phyloP scores from a whole-genome alignment of 1,140 invertebrate species.

The Hycleus cichorii region DNA sequence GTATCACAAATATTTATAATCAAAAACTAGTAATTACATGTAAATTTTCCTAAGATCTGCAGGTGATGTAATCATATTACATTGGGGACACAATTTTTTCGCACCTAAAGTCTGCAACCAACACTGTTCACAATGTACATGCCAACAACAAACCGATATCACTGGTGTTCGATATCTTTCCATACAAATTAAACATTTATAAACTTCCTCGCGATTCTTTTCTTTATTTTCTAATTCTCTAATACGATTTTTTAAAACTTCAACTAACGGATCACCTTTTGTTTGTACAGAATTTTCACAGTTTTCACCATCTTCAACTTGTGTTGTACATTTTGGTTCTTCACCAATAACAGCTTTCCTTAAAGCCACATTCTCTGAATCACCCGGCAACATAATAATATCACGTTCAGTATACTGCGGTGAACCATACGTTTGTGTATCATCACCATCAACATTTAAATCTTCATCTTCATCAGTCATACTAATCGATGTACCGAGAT shows the following conservation, averaged over 20 bases:
- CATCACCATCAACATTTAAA: slow-evolving; percentile 56
- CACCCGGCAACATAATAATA: slow-evolving; percentile 52
- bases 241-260: slow-evolving; percentile 63
- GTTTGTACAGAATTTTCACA: slow-evolving; percentile 2
- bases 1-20: background rate
- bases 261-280: slow-evolving; percentile 57
- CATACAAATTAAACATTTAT: slow-evolving; percentile 84
- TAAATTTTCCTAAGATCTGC: slow-evolving; percentile 82
- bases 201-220: slow-evolving; percentile 46
- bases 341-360: slow-evolving; percentile 50
- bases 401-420: slow-evolving; percentile 75
- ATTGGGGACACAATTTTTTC: slow-evolving; percentile 91
- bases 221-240: slow-evolving; percentile 55
- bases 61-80: slow-evolving; percentile 88
- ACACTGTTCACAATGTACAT: slow-evolving; percentile 90
- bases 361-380: slow-evolving; percentile 48
- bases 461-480: slow-evolving; percentile 42
- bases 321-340: slow-evolving; percentile 20
- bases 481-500: slow-evolving; percentile 49
- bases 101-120: slow-evolving; percentile 85
- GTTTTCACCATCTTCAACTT: slow-evolving; percentile 7
- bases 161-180: slow-evolving; percentile 81
- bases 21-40: slow-evolving; percentile 52
- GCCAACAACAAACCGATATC: slow-evolving; percentile 93
- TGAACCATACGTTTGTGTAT: slow-evolving; percentile 79